Percentiles rank a stretch among this genome's conserved stretches.
These are phyloP conservation scores for Sarotherodon lohbergeri DNA, from an alignment of 2,113 vertebrate species.

Conservation along the genomic window DNA sequence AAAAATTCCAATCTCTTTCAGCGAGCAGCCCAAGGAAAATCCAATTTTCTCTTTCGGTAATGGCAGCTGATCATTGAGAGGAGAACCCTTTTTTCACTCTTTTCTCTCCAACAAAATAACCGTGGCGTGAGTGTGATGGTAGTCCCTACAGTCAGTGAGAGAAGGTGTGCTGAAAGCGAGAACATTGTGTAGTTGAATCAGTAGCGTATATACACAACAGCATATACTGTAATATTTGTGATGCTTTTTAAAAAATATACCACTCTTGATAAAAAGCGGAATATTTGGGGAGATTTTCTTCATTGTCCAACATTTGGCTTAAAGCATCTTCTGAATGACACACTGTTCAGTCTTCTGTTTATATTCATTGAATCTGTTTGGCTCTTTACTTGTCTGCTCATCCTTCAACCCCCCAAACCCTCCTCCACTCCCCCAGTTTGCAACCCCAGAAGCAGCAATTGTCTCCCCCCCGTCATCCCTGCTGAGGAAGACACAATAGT, in stretches of 20 bases:
- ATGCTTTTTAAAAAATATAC: not conserved
- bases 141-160: not conserved
- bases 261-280: not conserved
- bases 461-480: not conserved
- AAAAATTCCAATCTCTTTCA: not conserved
- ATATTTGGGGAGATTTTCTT: not conserved
- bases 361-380: constrained; percentile 46
- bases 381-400: not conserved
- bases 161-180: not conserved
- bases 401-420: not conserved
- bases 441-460: not conserved
- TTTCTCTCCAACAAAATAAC: not conserved
- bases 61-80: not conserved
- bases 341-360: constrained; percentile 42
- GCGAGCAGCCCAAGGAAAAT: not conserved
- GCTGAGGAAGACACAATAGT: constrained; percentile 61
- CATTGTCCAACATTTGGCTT: constrained; percentile 9
- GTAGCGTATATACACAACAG: not conserved
- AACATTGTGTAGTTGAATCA: not conserved
- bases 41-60: not conserved
- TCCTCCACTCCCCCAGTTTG: not conserved
- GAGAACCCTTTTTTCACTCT: not conserved
- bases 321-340: not conserved
- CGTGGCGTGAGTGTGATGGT: not conserved
- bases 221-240: not conserved